Percentiles rank a stretch among this genome's conserved stretches.
Conservation (phyloP, 2,888 invertebrate genomes). For the Lycocerus yunnanus region DNA sequence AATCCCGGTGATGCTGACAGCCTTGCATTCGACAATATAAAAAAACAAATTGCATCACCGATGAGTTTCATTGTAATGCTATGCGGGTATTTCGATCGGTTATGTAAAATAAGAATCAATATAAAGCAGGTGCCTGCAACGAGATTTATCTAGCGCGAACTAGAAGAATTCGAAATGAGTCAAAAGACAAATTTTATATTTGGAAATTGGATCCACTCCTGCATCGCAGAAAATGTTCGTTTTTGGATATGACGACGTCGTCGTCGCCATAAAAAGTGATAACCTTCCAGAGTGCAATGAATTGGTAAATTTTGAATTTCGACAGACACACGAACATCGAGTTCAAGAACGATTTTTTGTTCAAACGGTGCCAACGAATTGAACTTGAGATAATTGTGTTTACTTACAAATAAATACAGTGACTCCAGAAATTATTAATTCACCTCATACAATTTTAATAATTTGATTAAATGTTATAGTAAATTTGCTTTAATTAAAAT, state of each 20-base stretch:
- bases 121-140: neutral
- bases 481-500: too few relatives aligned
- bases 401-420: conserved; percentile 1
- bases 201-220: neutral
- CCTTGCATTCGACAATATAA: neutral
- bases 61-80: neutral
- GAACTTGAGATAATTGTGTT: neutral
- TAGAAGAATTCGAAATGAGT: neutral
- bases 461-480: too few relatives aligned
- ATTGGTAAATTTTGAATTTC: neutral
- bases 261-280: neutral
- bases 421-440: too few relatives aligned
- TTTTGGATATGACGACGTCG: neutral
- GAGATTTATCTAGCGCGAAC: neutral
- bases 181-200: neutral
- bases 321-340: neutral
- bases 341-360: neutral
- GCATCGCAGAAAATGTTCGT: neutral
- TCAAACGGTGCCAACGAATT: neutral
- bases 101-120: neutral
- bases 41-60: neutral
- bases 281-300: neutral
- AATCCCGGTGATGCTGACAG: neutral
- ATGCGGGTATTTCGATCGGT: neutral
- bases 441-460: too few relatives aligned